Evolutionary conservation across 2,888 invertebrate genomes (phyloP).

Genomic region (Leptinotarsa rubiginosa): DNA sequence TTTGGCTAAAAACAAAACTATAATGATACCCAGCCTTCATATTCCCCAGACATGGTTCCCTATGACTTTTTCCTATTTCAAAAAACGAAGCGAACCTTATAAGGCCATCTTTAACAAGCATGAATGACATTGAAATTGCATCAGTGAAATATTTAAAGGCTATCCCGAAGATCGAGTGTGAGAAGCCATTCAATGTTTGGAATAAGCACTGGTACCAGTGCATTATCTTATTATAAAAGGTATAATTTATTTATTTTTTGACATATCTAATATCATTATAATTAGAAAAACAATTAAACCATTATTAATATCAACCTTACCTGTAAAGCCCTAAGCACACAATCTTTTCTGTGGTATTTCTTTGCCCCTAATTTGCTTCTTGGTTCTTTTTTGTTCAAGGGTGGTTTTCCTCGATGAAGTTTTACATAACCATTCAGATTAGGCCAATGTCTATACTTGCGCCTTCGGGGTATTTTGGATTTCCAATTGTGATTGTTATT

Average conservation of each 20-base stretch:
- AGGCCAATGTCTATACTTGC: background rate
- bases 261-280: background rate
- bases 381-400: constrained; percentile 23
- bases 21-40: too few species aligned
- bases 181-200: too few species aligned
- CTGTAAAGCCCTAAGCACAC: constrained; percentile 48
- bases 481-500: background rate
- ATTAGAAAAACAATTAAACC: background rate
- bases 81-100: too few species aligned
- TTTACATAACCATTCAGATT: constrained; percentile 7
- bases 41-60: too few species aligned
- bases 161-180: too few species aligned
- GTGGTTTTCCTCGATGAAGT: constrained; percentile 14
- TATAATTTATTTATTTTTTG: background rate
- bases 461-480: constrained; percentile 1
- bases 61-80: too few species aligned
- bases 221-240: too few species aligned
- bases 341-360: constrained; percentile 32
- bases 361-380: constrained; percentile 9
- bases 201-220: too few species aligned
- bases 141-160: too few species aligned
- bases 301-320: constrained; percentile 14
- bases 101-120: too few species aligned
- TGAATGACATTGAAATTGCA: too few species aligned
- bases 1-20: too few species aligned